phyloP scores from a whole-genome alignment of 2,888 invertebrate species.

The Habroteleia sp. region DNA sequence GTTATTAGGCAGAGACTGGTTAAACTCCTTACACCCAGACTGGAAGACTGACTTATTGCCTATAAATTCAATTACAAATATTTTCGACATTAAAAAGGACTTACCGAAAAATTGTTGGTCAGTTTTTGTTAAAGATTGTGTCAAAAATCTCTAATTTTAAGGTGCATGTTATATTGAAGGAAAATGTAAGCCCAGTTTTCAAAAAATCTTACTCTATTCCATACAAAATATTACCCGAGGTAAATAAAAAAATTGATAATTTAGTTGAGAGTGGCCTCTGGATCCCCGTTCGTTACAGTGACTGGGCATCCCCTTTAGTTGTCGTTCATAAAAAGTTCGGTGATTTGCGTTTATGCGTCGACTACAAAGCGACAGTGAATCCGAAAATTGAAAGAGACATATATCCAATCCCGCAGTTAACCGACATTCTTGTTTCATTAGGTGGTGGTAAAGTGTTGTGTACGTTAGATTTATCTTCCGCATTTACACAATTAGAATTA shows the following conservation, averaged over 20 bases:
- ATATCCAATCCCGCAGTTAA: constrained; percentile 1
- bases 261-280: constrained; percentile 17
- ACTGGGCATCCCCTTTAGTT: constrained; percentile 36
- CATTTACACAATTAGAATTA: constrained; percentile 51
- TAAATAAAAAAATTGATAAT: constrained; percentile 33
- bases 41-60: constrained; percentile 4
- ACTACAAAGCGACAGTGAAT: constrained; percentile 32
- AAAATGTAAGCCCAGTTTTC: constrained; percentile 10
- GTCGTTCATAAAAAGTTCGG: constrained; percentile 30
- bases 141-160: constrained; percentile 2
- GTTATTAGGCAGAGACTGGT: constrained; percentile 5
- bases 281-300: constrained; percentile 18
- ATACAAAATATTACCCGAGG: constrained; percentile 25
- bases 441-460: not conserved
- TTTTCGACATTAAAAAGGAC: constrained; percentile 1
- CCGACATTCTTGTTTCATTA: not conserved
- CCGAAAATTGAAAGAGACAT: constrained; percentile 21
- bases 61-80: not conserved
- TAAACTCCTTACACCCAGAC: not conserved
- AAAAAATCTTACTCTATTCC: constrained; percentile 33
- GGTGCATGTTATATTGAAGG: constrained; percentile 22
- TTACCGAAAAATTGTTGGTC: not conserved
- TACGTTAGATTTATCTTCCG: constrained; percentile 25
- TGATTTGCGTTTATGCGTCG: constrained; percentile 21
- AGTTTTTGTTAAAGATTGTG: not conserved